Evolutionary conservation across 2,113 vertebrate genomes (phyloP), one percentile per base, ranked within the genome.

Genomic region (Hipposideros armiger): DNA sequence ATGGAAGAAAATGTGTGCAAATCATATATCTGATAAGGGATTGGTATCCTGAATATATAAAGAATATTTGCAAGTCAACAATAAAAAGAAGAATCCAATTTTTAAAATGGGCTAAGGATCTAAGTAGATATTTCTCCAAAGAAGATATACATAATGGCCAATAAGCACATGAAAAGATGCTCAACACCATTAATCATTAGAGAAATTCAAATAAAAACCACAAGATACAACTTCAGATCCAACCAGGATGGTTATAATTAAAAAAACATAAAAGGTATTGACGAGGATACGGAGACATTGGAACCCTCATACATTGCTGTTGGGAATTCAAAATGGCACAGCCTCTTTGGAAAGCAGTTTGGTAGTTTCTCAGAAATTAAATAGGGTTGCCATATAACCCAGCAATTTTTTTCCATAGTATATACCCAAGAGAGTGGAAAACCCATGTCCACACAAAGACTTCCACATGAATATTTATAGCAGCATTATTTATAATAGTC

Each of bases 1-100:
- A 60, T 42, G 19, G 47, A 47, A 87, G 24, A 92, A 90, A 86
- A 81, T 74, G 50, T 84, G 78, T 95, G 54, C 14, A 74, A 95
- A 90, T 84, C 6, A 60, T 80, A 28, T 45, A 36, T 67, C 32
- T 67, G 19, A 19, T 82, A 60, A 67, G 40, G 40, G 10, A 73
- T 19, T 69, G 54, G 40, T 80, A 52, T 93, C 42, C 40, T 73
- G 56, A 94, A 42, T 47, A 50, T 28, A 73, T 77, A 85, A 62
- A 64, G 42, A 69, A 76, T 64, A 40, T 22, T 66, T 73, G 26
- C 20, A 95, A 82, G 19, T 87, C 24, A 60, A 64, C 50, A 84
- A 28, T 84, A 47, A 70, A 82, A 36, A 84, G 8, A 40, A 74
- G 66, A 86, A 82, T 22, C 32, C 10, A 40, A 20, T 85, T 74